Evolutionary conservation across 2,888 invertebrate genomes (phyloP), one percentile per base, ranked within the genome.

Genomic region (Brachyopa scutellaris): DNA sequence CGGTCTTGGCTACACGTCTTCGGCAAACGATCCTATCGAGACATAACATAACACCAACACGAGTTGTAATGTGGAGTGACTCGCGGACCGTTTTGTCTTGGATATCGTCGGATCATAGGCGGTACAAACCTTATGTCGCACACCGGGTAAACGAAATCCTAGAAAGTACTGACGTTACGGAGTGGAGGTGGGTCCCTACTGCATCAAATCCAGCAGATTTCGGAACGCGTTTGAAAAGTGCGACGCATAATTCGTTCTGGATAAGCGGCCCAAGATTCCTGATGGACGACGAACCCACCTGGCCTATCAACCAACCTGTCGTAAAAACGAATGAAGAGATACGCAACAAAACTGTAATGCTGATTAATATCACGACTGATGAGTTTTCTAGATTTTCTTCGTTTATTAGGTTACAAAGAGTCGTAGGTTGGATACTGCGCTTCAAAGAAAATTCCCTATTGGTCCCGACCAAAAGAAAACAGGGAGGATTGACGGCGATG

Each of bases 71-170:
- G 6, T 80, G 76, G 76, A 64, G 53, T 7, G 84, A 78, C 42
- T 84, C 67, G 4, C 13, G 1, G 1, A 36, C 2, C 1, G 73
- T 78, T 7, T 23, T 84, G 15, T 53, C 62, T 6, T 84, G 84
- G 78, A 61, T 78, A 17, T 31, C 33, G 11, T 74, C 78, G 0
- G 72, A 80, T 36, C 57, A 57, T 9, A 53, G 80, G 8, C 53
- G 64, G 13, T 82, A 73, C 23, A 84, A 85, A 45, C 84, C 85
- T 19, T 86, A 84, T 49, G 86, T 86, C 11, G 84, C 85, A 2
- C 76, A 83, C 61, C 36, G 79, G 6, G 55, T 84, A 1, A 64
- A 49, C 9, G 72, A 80, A 38, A 67, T 79, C n/a, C 17, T 70
- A 13, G 84, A 76, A 77, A 69, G 72, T 33, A n/a, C 33, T 2